phyloP scores from a whole-genome alignment of 2,888 invertebrate species.

The Magallana nippona region DNA sequence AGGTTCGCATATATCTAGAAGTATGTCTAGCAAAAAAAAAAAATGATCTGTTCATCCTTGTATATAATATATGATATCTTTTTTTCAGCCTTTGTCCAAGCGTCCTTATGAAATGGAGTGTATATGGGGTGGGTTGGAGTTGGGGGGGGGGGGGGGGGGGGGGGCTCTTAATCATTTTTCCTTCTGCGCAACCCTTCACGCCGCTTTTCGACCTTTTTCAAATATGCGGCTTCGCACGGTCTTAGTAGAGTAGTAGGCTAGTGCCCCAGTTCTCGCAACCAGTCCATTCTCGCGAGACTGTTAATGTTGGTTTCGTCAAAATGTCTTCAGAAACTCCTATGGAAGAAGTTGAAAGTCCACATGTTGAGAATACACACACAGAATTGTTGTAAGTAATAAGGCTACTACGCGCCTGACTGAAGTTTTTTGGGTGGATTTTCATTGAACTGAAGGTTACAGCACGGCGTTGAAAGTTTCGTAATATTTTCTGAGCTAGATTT shows the following conservation, averaged over 20 bases:
- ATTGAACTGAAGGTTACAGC: neutral
- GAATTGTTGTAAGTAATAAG: constrained; percentile 33
- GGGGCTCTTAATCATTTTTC: too few species aligned
- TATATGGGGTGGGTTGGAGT: too few species aligned
- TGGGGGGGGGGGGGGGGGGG: too few species aligned
- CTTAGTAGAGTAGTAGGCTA: neutral
- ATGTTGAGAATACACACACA: constrained; percentile 20
- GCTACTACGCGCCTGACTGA: neutral
- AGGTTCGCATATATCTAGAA: too few species aligned
- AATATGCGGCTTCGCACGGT: too few species aligned
- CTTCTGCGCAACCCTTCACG: too few species aligned
- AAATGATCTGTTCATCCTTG: too few species aligned
- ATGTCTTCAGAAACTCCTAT: constrained; percentile 40
- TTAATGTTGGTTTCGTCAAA: constrained; percentile 39
- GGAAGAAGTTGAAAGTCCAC: constrained; percentile 40
- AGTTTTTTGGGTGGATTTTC: neutral
- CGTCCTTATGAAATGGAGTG: too few species aligned
- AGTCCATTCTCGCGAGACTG: constrained; percentile 42
- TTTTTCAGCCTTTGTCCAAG: too few species aligned
- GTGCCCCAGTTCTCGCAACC: neutral
- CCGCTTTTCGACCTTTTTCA: too few species aligned
- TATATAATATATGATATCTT: too few species aligned
- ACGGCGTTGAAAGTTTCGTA: neutral
- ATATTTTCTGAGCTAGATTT: neutral
- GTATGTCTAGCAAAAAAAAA: too few species aligned